Conservation (phyloP, 2,113 vertebrate species). For the Eupsittula cactorum region DNA sequence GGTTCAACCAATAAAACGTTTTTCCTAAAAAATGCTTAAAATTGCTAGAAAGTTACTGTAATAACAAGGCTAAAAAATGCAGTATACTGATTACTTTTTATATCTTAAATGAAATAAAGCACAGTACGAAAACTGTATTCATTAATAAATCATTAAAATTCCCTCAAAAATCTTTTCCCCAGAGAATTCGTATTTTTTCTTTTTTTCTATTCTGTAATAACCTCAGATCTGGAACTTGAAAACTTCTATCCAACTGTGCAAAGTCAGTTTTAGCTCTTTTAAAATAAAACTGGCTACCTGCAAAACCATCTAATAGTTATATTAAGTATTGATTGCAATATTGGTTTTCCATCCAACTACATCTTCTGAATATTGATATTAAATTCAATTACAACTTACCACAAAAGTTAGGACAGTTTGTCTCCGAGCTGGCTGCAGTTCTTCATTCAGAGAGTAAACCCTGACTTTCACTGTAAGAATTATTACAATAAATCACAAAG, state of each 20-base stretch:
- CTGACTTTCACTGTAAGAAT: slow-evolving; percentile 82
- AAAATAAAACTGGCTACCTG: background rate
- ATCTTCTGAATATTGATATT: background rate
- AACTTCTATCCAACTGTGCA: background rate
- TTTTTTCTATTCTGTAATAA: background rate
- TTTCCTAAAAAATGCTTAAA: background rate
- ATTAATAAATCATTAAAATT: background rate
- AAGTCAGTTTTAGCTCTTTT: background rate
- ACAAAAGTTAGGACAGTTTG: slow-evolving; percentile 83
- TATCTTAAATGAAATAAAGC: background rate
- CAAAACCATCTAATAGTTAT: background rate
- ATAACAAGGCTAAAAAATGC: background rate
- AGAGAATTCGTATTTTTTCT: background rate
- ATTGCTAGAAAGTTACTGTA: background rate
- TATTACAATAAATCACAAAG: background rate
- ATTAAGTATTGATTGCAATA: background rate
- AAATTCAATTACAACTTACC: slow-evolving; percentile 57
- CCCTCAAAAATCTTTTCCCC: background rate
- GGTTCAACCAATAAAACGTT: background rate
- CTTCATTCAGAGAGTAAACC: slow-evolving; percentile 89
- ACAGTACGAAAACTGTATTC: background rate
- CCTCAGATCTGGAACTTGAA: background rate
- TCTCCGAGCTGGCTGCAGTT: slow-evolving; percentile 83
- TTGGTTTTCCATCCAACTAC: background rate
- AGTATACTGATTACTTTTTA: background rate